phyloP scores from a whole-genome alignment of 2,113 vertebrate genomes.

The Silurus meridionalis region DNA sequence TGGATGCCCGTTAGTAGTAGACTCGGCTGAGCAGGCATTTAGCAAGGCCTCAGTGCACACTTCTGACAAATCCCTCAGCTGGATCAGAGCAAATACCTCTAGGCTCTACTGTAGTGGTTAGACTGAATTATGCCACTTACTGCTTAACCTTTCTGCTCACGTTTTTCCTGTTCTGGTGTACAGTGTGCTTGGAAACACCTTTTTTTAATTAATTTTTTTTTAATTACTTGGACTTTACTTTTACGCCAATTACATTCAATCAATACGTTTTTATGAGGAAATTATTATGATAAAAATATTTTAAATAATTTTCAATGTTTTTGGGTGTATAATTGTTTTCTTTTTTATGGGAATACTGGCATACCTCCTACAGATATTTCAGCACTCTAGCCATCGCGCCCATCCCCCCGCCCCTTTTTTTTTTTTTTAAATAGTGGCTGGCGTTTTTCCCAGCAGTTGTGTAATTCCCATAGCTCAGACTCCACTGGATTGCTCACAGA shows the following conservation, averaged over 20 bases:
- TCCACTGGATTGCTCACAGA: slow-evolving; percentile 60
- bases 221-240: too few species aligned
- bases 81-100: slow-evolving; percentile 41
- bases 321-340: background rate
- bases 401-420: background rate
- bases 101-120: slow-evolving; percentile 22
- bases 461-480: slow-evolving; percentile 26
- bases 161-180: background rate
- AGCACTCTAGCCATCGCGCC: background rate
- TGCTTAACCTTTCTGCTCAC: background rate
- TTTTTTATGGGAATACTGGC: background rate
- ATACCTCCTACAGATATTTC: slow-evolving; percentile 13
- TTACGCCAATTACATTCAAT: too few species aligned
- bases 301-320: background rate
- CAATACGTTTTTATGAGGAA: background rate
- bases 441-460: slow-evolving; percentile 24
- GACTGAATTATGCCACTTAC: slow-evolving; percentile 5
- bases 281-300: background rate
- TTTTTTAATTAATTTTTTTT: background rate
- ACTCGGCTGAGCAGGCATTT: slow-evolving; percentile 49
- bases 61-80: slow-evolving; percentile 46
- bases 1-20: slow-evolving; percentile 36
- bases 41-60: slow-evolving; percentile 36
- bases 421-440: background rate
- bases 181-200: background rate